A percentile compares a stretch with the other conserved stretches of the same genome.
Conservation (phyloP, 2,888 invertebrate species). For the Sisyra nigra region DNA sequence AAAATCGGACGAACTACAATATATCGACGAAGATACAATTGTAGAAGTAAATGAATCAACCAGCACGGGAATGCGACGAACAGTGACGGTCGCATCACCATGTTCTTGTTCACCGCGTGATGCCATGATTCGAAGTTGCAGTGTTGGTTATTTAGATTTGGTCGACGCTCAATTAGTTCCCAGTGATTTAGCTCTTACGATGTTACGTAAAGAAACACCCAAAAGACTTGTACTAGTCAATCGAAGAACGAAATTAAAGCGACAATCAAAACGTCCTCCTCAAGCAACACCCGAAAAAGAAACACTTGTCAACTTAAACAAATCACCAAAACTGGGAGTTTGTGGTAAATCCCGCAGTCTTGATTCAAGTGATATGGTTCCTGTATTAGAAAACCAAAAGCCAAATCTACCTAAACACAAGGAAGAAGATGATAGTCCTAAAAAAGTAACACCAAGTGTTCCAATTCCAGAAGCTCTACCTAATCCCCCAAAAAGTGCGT, state of each 20-base stretch:
- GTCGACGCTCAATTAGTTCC: slow-evolving; percentile 62
- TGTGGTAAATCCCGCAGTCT: slow-evolving; percentile 71
- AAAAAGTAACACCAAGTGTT: slow-evolving; percentile 12
- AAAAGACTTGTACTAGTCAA: slow-evolving; percentile 63
- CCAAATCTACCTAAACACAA: slow-evolving; percentile 16
- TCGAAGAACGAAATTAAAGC: slow-evolving; percentile 36
- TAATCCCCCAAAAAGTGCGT: slow-evolving; percentile 16
- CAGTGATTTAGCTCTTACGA: slow-evolving; percentile 53
- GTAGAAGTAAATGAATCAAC: slow-evolving; percentile 19
- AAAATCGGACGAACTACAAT: slow-evolving; percentile 44
- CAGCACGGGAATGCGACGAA: slow-evolving; percentile 20
- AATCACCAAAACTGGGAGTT: slow-evolving; percentile 40
- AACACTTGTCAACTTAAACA: slow-evolving; percentile 18
- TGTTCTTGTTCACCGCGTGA: slow-evolving; percentile 35
- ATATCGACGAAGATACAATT: slow-evolving; percentile 54
- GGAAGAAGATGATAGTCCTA: slow-evolving; percentile 20
- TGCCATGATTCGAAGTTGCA: slow-evolving; percentile 69
- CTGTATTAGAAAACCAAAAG: slow-evolving; percentile 23
- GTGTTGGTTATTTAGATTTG: slow-evolving; percentile 74
- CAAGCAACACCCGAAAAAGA: slow-evolving; percentile 15
- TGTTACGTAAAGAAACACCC: slow-evolving; percentile 58
- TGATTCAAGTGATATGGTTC: slow-evolving; percentile 68
- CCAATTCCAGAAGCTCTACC: background rate
- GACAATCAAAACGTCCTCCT: slow-evolving; percentile 21
- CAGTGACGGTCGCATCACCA: slow-evolving; percentile 47